Evolutionary conservation across 2,888 invertebrate genomes (phyloP).

Genomic region (Xestia sexstrigata): DNA sequence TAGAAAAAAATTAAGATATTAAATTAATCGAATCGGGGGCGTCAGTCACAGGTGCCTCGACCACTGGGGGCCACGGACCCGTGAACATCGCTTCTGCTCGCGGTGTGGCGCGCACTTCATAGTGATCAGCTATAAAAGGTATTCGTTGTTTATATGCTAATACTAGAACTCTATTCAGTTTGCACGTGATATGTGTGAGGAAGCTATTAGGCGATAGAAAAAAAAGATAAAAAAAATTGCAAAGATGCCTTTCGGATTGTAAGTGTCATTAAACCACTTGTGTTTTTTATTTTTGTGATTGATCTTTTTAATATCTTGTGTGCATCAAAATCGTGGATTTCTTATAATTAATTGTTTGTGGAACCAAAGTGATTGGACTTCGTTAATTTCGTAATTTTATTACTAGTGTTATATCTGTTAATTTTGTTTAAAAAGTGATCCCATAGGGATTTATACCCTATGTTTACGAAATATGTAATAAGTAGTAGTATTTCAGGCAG

Average conservation of each 20-base stretch:
- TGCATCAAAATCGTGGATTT: not conserved
- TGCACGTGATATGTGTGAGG: constrained; percentile 54
- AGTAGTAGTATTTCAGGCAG: not conserved
- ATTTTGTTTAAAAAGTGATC: not conserved
- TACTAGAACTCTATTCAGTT: constrained; percentile 46
- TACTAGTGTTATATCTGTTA: not conserved
- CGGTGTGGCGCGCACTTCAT: constrained; percentile 36
- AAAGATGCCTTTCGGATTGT: constrained; percentile 81
- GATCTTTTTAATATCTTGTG: not conserved
- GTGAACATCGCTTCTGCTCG: constrained; percentile 11
- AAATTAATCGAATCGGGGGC: no score
- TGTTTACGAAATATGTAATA: not conserved
- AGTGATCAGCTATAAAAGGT: constrained; percentile 67
- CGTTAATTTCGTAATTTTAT: not conserved
- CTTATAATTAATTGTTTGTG: not conserved
- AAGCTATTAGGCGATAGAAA: constrained; percentile 10
- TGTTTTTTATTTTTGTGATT: not conserved
- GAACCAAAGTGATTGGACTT: constrained; percentile 2
- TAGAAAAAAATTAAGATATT: no score
- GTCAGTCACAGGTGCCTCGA: no score
- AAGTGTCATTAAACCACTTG: constrained; percentile 69
- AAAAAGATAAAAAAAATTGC: constrained; percentile 34
- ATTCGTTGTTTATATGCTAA: constrained; percentile 58
- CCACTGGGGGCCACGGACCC: no score
- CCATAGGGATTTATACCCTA: not conserved